Percentiles rank a stretch among this genome's conserved stretches.
These are phyloP conservation scores for Drosophila nigrodunni DNA, from an alignment of 1,140 invertebrate species.

Conservation along the genomic window DNA sequence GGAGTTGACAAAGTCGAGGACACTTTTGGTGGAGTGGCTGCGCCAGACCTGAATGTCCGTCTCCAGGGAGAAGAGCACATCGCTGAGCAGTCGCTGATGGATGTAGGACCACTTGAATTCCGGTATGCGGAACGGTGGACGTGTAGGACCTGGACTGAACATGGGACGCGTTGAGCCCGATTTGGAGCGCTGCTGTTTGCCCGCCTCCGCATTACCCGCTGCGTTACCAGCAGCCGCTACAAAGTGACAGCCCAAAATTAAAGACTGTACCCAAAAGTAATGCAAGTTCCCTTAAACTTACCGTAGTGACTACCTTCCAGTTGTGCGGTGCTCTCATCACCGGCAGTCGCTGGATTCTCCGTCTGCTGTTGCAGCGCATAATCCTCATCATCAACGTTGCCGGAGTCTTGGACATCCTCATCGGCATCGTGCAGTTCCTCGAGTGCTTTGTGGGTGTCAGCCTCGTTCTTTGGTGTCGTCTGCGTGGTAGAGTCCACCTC, in stretches of 20 bases:
- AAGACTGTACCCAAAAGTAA: background rate
- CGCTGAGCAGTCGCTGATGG: slow-evolving; percentile 97
- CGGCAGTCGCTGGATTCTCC: slow-evolving; percentile 89
- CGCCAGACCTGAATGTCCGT: slow-evolving; percentile 97
- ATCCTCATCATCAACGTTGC: slow-evolving; percentile 33
- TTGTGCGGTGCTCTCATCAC: slow-evolving; percentile 62
- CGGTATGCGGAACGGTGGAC: slow-evolving; percentile 98
- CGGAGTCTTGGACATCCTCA: slow-evolving; percentile 9
- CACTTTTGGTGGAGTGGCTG: slow-evolving; percentile 97
- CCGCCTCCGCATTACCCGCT: slow-evolving; percentile 13
- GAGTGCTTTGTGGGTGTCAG: slow-evolving; percentile 36
- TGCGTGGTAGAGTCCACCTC: slow-evolving; percentile 80
- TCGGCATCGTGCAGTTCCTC: slow-evolving; percentile 41
- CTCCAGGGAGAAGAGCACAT: slow-evolving; percentile 98
- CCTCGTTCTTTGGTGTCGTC: slow-evolving; percentile 76
- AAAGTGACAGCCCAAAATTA: background rate
- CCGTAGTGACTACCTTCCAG: slow-evolving; percentile 91
- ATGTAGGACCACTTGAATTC: slow-evolving; percentile 99
- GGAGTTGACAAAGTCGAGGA: slow-evolving; percentile 99
- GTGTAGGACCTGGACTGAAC: slow-evolving; percentile 97
- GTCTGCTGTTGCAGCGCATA: slow-evolving; percentile 84
- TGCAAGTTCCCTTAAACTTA: slow-evolving; percentile 78
- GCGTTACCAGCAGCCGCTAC: slow-evolving; percentile 8
- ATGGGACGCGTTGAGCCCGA: slow-evolving; percentile 90
- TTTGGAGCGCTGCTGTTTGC: slow-evolving; percentile 85